phyloP scores from a whole-genome alignment of 30 jellyfish, hydroid and myxozoan genomes.

The Aurelia coerulea region DNA sequence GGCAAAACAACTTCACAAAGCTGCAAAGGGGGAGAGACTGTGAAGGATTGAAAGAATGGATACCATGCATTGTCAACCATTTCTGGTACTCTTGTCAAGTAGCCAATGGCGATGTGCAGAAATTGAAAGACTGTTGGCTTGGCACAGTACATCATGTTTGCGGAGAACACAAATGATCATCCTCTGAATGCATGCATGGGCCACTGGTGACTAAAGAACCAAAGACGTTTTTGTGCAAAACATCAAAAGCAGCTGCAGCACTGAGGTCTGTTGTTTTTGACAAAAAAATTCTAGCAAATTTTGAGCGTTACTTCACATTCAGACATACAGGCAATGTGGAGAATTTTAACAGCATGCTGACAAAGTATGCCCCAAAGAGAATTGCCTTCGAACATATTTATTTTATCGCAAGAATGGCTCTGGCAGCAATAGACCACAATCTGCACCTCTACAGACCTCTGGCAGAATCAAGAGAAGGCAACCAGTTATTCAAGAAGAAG shows the following conservation, averaged over 20 bases:
- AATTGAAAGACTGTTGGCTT: slow-evolving; percentile 31
- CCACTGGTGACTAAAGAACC: slow-evolving; percentile 8
- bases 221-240: neutral
- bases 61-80: slow-evolving; percentile 22
- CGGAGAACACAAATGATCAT: slow-evolving; percentile 9
- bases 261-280: slow-evolving; percentile 42
- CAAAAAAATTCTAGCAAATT: slow-evolving; percentile 21
- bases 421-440: slow-evolving; percentile 39
- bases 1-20: slow-evolving; percentile 9
- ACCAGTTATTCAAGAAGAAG: neutral
- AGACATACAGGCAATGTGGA: slow-evolving; percentile 57
- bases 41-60: slow-evolving; percentile 29
- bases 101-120: slow-evolving; percentile 9
- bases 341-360: slow-evolving; percentile 37
- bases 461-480: neutral
- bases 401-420: neutral
- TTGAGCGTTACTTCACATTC: slow-evolving; percentile 11
- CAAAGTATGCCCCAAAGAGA: slow-evolving; percentile 58
- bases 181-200: slow-evolving; percentile 18
- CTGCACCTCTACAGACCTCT: neutral
- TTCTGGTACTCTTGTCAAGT: slow-evolving; percentile 30
- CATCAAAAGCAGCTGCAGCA: slow-evolving; percentile 37
- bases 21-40: slow-evolving; percentile 10
- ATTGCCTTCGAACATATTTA: slow-evolving; percentile 15
- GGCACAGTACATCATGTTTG: slow-evolving; percentile 28